These are phyloP conservation scores for Caenorhabditis brenneri DNA, from an alignment of 1,140 invertebrate genomes.

Conservation along the genomic window DNA sequence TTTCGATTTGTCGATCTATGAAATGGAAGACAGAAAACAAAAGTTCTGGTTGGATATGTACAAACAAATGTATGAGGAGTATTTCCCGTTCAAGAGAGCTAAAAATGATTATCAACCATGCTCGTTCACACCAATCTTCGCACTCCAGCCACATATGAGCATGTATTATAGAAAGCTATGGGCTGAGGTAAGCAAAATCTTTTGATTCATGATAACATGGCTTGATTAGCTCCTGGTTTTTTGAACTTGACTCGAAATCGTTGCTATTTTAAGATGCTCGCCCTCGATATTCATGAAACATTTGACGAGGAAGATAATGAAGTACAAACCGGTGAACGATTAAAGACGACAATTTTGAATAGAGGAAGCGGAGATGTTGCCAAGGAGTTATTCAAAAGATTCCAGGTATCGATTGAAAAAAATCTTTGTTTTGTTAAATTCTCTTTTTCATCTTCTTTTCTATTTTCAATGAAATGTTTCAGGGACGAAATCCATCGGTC, in stretches of 20 bases:
- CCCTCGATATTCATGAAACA: slow-evolving; percentile 68
- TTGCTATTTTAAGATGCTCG: slow-evolving; percentile 63
- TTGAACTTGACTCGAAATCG: neutral
- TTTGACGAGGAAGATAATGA: slow-evolving; percentile 63
- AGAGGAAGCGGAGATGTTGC: slow-evolving; percentile 64
- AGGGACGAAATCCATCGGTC: slow-evolving; percentile 69
- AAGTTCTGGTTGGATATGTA: slow-evolving; percentile 71
- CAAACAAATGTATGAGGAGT: slow-evolving; percentile 66
- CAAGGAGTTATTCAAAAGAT: slow-evolving; percentile 72
- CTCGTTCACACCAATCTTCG: slow-evolving; percentile 70
- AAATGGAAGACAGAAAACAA: slow-evolving; percentile 69
- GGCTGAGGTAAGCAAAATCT: slow-evolving; percentile 47
- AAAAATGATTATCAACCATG: slow-evolving; percentile 68
- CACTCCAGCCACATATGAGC: slow-evolving; percentile 59
- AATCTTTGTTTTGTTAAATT: no score
- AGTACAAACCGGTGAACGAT: slow-evolving; percentile 61
- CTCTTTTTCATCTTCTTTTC: neutral
- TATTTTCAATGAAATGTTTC: slow-evolving; percentile 39
- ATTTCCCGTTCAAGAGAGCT: slow-evolving; percentile 65
- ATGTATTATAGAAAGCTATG: slow-evolving; percentile 66
- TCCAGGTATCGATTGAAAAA: slow-evolving; percentile 56
- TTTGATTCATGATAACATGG: no score
- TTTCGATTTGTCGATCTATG: slow-evolving; percentile 66
- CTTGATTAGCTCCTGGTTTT: neutral
- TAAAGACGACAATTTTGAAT: slow-evolving; percentile 64